These are phyloP conservation scores for Bos javanicus DNA, from an alignment of 2,113 vertebrate genomes.

Conservation along the genomic window DNA sequence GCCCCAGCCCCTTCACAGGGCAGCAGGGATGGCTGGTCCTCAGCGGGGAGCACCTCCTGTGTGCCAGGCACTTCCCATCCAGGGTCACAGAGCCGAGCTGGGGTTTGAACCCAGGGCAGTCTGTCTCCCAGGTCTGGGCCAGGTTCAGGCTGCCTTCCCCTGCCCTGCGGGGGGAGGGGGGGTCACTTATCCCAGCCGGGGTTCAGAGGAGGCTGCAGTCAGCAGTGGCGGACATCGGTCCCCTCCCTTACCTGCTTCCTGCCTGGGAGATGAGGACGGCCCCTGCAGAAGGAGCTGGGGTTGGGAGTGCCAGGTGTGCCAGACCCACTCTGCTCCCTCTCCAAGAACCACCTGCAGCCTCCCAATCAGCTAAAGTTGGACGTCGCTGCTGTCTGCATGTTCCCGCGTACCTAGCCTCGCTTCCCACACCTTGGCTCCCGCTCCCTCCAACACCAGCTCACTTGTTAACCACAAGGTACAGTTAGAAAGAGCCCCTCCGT, in stretches of 20 bases:
- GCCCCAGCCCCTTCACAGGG: not conserved
- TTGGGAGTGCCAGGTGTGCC: not conserved
- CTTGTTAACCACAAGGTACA: not conserved
- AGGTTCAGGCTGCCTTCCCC: not conserved
- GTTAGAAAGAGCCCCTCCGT: not conserved
- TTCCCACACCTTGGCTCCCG: not conserved
- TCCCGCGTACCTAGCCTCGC: not conserved
- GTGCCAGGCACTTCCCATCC: not conserved
- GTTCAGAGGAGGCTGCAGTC: not conserved
- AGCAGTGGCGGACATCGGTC: not conserved
- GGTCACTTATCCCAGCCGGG: not conserved
- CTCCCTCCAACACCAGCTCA: not conserved
- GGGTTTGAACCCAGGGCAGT: not conserved
- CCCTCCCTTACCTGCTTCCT: not conserved
- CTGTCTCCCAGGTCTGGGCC: not conserved
- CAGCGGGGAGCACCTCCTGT: not conserved
- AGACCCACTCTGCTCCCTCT: not conserved
- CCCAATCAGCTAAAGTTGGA: not conserved
- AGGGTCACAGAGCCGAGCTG: not conserved
- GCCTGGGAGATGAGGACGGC: not conserved
- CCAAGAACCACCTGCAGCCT: not conserved
- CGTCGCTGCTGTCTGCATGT: fast-evolving
- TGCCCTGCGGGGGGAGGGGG: fast-evolving
- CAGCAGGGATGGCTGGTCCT: not conserved
- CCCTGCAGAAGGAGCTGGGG: not conserved